Evolutionary conservation across 2,888 invertebrate genomes (phyloP).

Genomic region (Sycophila texana): DNA sequence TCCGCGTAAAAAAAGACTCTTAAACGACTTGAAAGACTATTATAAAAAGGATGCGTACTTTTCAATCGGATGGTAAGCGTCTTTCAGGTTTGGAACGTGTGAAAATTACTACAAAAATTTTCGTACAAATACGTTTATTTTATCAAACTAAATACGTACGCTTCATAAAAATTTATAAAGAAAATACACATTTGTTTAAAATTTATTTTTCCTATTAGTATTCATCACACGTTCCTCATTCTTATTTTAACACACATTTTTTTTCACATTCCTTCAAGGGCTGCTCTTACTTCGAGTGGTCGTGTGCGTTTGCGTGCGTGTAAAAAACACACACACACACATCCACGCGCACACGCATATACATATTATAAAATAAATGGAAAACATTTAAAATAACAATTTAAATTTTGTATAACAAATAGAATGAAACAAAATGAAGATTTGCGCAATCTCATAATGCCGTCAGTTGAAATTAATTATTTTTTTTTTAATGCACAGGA

Average conservation of each 20-base stretch:
- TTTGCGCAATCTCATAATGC: constrained; percentile 14
- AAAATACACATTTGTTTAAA: constrained; percentile 29
- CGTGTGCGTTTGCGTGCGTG: background rate
- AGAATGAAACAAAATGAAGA: constrained; percentile 15
- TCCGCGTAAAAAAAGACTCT: constrained; percentile 61
- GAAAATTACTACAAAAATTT: constrained; percentile 55
- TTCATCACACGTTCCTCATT: constrained; percentile 31
- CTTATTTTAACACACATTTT: constrained; percentile 30
- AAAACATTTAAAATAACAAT: constrained; percentile 31
- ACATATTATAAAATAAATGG: constrained; percentile 17
- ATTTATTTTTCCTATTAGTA: constrained; percentile 8
- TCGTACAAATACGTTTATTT: constrained; percentile 17
- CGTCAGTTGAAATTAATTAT: constrained; percentile 11
- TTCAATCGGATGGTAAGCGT: constrained; percentile 60
- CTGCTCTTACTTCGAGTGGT: constrained; percentile 16
- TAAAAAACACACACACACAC: no score
- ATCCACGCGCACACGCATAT: no score
- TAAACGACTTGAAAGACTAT: constrained; percentile 63
- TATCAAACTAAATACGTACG: constrained; percentile 34
- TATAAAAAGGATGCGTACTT: constrained; percentile 61
- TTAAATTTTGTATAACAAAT: constrained; percentile 25
- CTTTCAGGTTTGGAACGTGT: constrained; percentile 60
- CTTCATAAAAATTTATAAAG: constrained; percentile 36
- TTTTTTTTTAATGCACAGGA: background rate
- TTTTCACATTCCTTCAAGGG: constrained; percentile 18